These are phyloP conservation scores for Heliothis virescens DNA, from an alignment of 1,140 invertebrate species.

Conservation along the genomic window DNA sequence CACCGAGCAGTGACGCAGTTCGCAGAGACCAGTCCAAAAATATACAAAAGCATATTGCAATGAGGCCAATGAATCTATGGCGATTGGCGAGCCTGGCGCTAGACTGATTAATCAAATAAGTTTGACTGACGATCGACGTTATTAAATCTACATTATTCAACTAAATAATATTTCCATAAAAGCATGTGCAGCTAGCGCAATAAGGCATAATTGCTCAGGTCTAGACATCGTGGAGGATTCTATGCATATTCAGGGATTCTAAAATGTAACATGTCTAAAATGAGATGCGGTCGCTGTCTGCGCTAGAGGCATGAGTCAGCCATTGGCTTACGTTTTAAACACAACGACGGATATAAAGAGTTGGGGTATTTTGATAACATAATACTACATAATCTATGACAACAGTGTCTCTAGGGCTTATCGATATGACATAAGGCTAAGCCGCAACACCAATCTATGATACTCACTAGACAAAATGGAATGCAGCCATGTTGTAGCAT, in stretches of 20 bases:
- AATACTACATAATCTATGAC: background rate
- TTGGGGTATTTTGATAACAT: slow-evolving; percentile 17
- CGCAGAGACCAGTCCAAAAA: slow-evolving; percentile 59
- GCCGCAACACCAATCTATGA: slow-evolving; percentile 21
- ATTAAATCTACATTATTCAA: slow-evolving; percentile 32
- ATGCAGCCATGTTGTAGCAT: slow-evolving; percentile 14
- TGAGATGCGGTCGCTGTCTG: slow-evolving; percentile 8
- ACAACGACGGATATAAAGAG: background rate
- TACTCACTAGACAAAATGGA: slow-evolving; percentile 30
- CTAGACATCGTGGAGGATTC: slow-evolving; percentile 18
- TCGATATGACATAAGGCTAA: background rate
- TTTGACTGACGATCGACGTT: slow-evolving; percentile 25
- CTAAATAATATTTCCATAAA: slow-evolving; percentile 42
- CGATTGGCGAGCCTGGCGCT: slow-evolving; percentile 29
- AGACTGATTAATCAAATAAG: slow-evolving; percentile 39
- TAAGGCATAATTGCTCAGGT: slow-evolving; percentile 16
- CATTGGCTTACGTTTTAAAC: slow-evolving; percentile 5
- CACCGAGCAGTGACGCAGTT: slow-evolving; percentile 39
- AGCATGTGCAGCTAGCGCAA: background rate
- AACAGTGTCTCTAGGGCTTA: slow-evolving; percentile 3
- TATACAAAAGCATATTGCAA: slow-evolving; percentile 52
- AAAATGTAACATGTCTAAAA: slow-evolving; percentile 12
- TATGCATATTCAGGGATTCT: background rate
- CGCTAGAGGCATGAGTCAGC: slow-evolving; percentile 13
- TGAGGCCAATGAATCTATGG: slow-evolving; percentile 50